Base-by-base conservation (phyloP, 2,888 invertebrate species). In the Drosophila mercatorum region DNA sequence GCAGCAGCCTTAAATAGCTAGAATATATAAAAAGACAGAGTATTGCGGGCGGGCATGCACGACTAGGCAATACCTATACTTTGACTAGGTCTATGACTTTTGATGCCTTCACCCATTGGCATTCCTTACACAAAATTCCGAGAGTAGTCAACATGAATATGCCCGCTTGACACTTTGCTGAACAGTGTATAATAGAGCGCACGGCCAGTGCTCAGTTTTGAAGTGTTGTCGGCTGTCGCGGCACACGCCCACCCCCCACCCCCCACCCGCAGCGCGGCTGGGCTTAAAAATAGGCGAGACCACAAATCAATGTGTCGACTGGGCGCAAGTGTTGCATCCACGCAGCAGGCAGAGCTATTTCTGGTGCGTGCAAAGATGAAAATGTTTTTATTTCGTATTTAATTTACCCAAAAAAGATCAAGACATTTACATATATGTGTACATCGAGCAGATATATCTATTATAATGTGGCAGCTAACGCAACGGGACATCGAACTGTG, bases 321-420 rank as follows among this genome's bases (percentile, higher is more conserved):
- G 55, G 65, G 40, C 38, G 55, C 53, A 61, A 56, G 63, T 70
- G 62, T 59, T 43, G 36, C 26, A 75, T 44, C 57, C 67, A 46
- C 75, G 58, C 76, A 75, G 77, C 75, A 59, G 62, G 75, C 62
- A 22, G 51, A 34, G 56, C 73, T 78, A 78, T 78, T 78, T 78
- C 31, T 77, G 55, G 61, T 71, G 67, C 64, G 60, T 75, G 63
- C 49, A 47, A 60, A 61, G 65, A 41, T 76, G 47, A 68, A 75
- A 64, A 72, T 72, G 58, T 72, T 76, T 68, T 77, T 64, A 77
- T 77, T 77, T 66, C 65, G 41, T 49, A 59, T 76, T 75, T 72
- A 60, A 76, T 68, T 63, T 64, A 36, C 64, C 55, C 36, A 49
- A 67, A 66, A 68, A 51, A 67, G 63, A 68, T 62, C 68, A 59